Conservation (phyloP, 1,140 invertebrate species). For the Bathynomus jamesi region DNA sequence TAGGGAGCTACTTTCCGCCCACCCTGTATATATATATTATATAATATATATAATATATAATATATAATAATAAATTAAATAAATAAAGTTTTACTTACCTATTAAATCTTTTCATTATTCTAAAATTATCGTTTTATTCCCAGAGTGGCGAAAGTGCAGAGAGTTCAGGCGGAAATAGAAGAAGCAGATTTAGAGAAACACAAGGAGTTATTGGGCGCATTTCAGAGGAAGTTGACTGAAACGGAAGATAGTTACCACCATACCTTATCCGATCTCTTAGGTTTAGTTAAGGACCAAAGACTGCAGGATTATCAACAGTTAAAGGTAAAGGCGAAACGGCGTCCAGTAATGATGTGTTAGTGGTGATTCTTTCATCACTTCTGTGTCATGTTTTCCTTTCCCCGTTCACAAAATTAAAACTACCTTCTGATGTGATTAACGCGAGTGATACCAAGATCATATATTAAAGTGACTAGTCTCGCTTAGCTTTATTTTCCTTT, state of each 20-base stretch:
- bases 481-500: no score
- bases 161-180: conserved; percentile 33
- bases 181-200: conserved; percentile 28
- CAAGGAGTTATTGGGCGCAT: conserved; percentile 9
- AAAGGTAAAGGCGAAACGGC: not conserved
- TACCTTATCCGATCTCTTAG: not conserved
- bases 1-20: no score
- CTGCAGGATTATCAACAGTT: not conserved
- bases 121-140: not conserved
- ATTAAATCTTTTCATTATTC: not conserved
- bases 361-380: no score
- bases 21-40: no score
- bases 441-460: not conserved
- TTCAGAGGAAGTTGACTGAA: conserved; percentile 20
- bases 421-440: no score
- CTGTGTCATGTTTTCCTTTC: no score
- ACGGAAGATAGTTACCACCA: conserved; percentile 31
- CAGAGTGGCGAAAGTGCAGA: conserved; percentile 34
- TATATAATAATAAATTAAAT: no score
- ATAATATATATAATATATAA: no score
- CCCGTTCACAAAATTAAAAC: no score
- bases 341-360: not conserved
- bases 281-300: not conserved
- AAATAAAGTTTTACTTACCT: no score
- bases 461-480: not conserved